phyloP scores from a whole-genome alignment of 2,888 invertebrate species.

The Acanthosepion esculentum region DNA sequence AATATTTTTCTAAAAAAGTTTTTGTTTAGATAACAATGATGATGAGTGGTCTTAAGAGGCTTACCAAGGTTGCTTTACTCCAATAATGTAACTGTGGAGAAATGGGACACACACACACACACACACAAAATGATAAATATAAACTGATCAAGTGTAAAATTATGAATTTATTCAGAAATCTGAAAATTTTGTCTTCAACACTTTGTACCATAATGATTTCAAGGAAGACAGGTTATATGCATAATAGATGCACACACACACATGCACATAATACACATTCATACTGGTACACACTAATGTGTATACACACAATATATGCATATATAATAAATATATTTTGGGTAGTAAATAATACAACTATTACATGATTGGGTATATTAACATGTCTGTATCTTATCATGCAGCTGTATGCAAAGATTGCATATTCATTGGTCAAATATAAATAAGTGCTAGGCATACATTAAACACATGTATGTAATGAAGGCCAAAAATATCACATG shows the following conservation, averaged over 20 bases:
- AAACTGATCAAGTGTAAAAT: neutral
- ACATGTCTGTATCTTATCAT: slow-evolving; percentile 1
- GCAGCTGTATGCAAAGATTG: neutral
- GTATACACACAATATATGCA: neutral
- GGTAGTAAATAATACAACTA: slow-evolving; percentile 13
- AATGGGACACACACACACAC: no score
- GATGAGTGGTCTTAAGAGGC: no score
- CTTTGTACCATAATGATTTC: neutral
- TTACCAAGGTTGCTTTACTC: no score
- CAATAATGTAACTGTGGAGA: no score
- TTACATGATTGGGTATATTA: neutral
- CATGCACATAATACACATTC: neutral
- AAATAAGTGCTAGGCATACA: neutral
- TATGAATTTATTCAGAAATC: slow-evolving; percentile 12
- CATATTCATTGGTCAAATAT: neutral
- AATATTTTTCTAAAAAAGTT: no score
- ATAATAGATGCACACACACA: no score
- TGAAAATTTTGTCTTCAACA: neutral
- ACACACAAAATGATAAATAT: neutral
- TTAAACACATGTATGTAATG: no score
- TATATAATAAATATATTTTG: neutral
- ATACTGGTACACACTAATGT: neutral
- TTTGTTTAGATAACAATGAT: no score
- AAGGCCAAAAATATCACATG: neutral
- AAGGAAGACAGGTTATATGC: neutral